Conservation (phyloP, 2,888 invertebrate species). For the Drosophila multiciliata region DNA sequence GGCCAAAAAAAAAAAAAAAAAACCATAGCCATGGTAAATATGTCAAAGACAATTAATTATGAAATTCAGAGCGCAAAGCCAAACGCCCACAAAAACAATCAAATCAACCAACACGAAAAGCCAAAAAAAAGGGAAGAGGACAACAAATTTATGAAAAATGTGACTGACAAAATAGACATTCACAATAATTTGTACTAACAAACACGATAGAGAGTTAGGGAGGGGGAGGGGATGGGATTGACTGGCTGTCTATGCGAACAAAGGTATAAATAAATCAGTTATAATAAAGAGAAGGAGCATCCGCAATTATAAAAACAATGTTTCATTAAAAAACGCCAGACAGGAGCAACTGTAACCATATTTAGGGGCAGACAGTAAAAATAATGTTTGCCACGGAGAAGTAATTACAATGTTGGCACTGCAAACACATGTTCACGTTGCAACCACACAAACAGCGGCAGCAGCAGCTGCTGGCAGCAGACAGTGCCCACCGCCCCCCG, state of each 20-base stretch:
- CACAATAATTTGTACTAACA: slow-evolving; percentile 74
- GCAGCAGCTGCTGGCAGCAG: slow-evolving; percentile 57
- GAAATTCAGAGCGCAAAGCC: slow-evolving; percentile 61
- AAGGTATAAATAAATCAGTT: slow-evolving; percentile 55
- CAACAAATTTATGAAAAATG: slow-evolving; percentile 60
- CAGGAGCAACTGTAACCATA: slow-evolving; percentile 23
- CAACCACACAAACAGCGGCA: slow-evolving; percentile 34
- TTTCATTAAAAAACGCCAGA: slow-evolving; percentile 61
- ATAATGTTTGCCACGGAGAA: slow-evolving; percentile 47
- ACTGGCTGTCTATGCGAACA: slow-evolving; percentile 15
- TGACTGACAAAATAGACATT: slow-evolving; percentile 67
- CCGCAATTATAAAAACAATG: slow-evolving; percentile 66
- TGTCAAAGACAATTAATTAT: slow-evolving; percentile 72
- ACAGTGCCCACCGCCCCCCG: slow-evolving; percentile 25
- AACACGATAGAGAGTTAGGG: slow-evolving; percentile 2
- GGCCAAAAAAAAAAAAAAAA: slow-evolving; percentile 7
- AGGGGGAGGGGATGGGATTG: background rate
- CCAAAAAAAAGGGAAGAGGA: background rate
- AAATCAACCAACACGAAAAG: slow-evolving; percentile 22
- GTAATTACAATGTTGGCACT: slow-evolving; percentile 62
- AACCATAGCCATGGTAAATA: slow-evolving; percentile 48
- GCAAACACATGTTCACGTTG: slow-evolving; percentile 70
- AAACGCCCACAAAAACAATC: slow-evolving; percentile 37
- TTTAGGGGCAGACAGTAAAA: slow-evolving; percentile 28
- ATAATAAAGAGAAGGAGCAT: slow-evolving; percentile 23